Conservation (phyloP, 2,888 invertebrate genomes). For the Tuta absoluta region DNA sequence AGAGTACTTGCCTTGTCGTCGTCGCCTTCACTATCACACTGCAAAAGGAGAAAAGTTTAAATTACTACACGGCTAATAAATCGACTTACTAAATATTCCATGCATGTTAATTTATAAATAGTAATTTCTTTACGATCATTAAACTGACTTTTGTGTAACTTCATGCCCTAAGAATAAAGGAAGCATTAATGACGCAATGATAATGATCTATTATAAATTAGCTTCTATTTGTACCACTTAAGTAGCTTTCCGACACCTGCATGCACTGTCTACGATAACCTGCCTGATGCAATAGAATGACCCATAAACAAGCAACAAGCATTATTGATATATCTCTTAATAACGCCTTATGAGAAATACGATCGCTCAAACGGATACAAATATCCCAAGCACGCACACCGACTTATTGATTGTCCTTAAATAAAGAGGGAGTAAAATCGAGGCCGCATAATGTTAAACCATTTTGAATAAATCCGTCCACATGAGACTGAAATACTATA, state of each 20-base stretch:
- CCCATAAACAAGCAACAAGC: conserved; percentile 22
- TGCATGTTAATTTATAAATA: conserved; percentile 13
- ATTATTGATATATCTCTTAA: conserved; percentile 10
- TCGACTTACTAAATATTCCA: conserved; percentile 15
- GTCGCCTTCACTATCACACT: conserved; percentile 97
- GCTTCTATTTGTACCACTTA: not conserved
- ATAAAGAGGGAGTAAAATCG: conserved; percentile 13
- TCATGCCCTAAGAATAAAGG: conserved; percentile 14
- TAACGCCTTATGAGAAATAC: not conserved
- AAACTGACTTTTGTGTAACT: conserved; percentile 1
- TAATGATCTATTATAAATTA: conserved; percentile 23
- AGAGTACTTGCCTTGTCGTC: conserved; percentile 90
- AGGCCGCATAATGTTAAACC: conserved; percentile 10
- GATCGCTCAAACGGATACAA: conserved; percentile 4
- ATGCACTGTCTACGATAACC: conserved; percentile 1
- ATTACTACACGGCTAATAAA: conserved; percentile 20
- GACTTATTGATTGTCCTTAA: conserved; percentile 23
- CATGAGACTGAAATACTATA: conserved; percentile 58
- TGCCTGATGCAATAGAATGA: conserved; percentile 13
- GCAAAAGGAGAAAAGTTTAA: conserved; percentile 80
- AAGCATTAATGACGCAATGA: conserved; percentile 10
- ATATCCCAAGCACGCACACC: conserved; percentile 14
- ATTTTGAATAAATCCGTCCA: conserved; percentile 45
- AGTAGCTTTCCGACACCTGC: conserved; percentile 20
- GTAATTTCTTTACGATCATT: not conserved